Evolutionary conservation across 2,888 invertebrate genomes (phyloP).

Genomic region (Eurois occulta): DNA sequence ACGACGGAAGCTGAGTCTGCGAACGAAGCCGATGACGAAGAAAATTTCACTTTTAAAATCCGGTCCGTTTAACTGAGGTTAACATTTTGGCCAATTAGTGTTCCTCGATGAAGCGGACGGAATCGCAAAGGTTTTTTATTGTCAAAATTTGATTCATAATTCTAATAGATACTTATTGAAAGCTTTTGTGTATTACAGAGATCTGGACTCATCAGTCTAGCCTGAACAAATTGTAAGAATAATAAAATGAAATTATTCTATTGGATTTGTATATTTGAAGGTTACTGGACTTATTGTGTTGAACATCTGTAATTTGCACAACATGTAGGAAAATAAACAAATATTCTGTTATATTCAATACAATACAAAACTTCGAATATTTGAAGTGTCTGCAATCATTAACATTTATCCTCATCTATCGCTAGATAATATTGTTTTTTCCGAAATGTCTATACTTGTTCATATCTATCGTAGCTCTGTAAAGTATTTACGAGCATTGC

Average conservation of each 20-base stretch:
- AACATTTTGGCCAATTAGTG: constrained; percentile 40
- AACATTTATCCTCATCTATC: not conserved
- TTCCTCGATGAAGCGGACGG: constrained; percentile 8
- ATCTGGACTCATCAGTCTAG: constrained; percentile 10
- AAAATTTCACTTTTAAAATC: constrained; percentile 68
- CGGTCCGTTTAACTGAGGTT: constrained; percentile 55
- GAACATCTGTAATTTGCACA: not conserved
- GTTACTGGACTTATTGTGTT: not conserved
- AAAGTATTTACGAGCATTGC: not conserved
- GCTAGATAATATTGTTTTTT: not conserved
- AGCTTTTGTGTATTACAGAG: constrained; percentile 10
- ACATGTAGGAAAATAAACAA: not conserved
- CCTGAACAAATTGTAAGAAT: not conserved
- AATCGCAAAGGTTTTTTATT: constrained; percentile 26
- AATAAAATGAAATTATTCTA: not conserved
- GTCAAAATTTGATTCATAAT: not conserved
- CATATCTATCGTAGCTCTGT: too few species aligned
- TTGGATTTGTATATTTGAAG: not conserved
- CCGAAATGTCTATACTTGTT: not conserved
- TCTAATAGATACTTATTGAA: constrained; percentile 19
- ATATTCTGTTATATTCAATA: not conserved
- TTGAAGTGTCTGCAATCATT: not conserved
- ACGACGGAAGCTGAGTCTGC: constrained; percentile 50
- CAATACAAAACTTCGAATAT: not conserved
- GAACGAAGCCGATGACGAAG: constrained; percentile 41